phyloP scores from a whole-genome alignment of 2,113 vertebrate genomes.

The Oxyura jamaicensis region DNA sequence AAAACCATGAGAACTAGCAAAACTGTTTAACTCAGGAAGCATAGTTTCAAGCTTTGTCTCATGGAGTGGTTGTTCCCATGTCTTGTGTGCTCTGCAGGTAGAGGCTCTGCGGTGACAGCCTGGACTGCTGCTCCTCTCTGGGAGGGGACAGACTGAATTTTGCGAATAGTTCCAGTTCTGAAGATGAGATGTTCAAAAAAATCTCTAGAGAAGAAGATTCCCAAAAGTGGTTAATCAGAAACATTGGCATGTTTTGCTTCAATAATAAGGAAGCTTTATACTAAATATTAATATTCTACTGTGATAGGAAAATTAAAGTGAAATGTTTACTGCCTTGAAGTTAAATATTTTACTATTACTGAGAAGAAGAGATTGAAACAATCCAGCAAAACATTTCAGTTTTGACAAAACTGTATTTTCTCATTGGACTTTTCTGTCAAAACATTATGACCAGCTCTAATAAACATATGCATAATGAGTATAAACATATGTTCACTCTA shows the following conservation, averaged over 20 bases:
- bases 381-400: neutral
- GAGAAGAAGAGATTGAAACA: neutral
- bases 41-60: neutral
- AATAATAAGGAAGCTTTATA: neutral
- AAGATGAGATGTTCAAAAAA: neutral
- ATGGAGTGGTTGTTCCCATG: neutral
- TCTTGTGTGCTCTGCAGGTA: neutral
- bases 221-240: neutral
- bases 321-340: neutral
- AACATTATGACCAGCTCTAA: slow-evolving; percentile 14
- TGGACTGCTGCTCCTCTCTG: rapidly evolving
- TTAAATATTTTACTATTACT: slow-evolving; percentile 28
- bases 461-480: slow-evolving; percentile 56
- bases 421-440: slow-evolving; percentile 1
- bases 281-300: neutral
- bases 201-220: neutral
- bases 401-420: slow-evolving; percentile 37
- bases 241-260: neutral
- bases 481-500: neutral
- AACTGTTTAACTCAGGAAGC: neutral
- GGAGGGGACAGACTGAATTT: neutral
- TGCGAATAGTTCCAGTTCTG: neutral
- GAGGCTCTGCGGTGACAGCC: rapidly evolving
- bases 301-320: neutral
- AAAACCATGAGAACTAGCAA: neutral